Base-by-base conservation (phyloP, 2,888 invertebrate genomes). In the Dynastes grantii region DNA sequence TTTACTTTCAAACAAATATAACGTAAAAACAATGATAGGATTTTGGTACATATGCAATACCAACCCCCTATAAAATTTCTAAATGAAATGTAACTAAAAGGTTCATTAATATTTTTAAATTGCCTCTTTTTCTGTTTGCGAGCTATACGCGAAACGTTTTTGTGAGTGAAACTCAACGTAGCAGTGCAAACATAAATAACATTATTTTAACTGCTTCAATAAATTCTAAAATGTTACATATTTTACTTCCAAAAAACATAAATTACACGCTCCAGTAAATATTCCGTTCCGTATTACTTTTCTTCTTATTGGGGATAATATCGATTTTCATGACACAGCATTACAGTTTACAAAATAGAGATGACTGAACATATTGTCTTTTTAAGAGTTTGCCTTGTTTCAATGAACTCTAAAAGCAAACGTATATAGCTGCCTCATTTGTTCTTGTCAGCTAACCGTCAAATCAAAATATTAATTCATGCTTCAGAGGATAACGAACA, bases 261-360 rank as follows among this genome's bases (percentile, higher is more conserved):
- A 65, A 55, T 67, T 67, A 76, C 51, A 67, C 55, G 76, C 76
- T 65, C 67, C 67, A 76, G 67, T 65, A 73, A 73, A 58, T 73
- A 58, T 58, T 58, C 73, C 37, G 58, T 73, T 73, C 58, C 37
- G 73, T 73, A 73, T 73, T 73, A 73, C 58, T 73, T 73, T 73
- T 73, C 40, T 73, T 73, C 58, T 73, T 58, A 37, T 73, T 73
- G 73, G 37, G 40, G 73, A 73, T 58, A 73, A 32, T 76, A 76
- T 76, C 55, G 76, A 76, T 76, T 76, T 76, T 76, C 65, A 67
- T 64, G 76, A 76, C 55, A 76, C 76, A 76, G 64, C 76, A 76
- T 64, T 76, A 53, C 22, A 64, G 53, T 76, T 76, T 40, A 58
- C 55, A 40, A 73, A 71, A 73, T 40, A 40, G 51, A 61, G 73